phyloP scores from a whole-genome alignment of 2,888 invertebrate genomes.

The Pardosa pseudoannulata region DNA sequence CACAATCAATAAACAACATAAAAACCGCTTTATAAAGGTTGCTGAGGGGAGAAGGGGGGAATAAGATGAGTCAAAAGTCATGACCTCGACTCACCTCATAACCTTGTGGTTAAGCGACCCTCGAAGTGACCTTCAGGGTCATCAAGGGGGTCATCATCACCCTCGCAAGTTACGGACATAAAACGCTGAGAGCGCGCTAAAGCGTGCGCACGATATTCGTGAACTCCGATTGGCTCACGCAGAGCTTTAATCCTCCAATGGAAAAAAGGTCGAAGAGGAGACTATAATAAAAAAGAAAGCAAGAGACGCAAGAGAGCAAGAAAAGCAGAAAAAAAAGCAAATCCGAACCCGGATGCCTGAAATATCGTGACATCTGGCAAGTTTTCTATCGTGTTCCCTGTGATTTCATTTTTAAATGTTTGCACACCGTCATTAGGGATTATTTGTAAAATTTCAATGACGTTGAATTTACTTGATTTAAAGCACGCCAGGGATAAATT shows the following conservation, averaged over 20 bases:
- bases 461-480: too few species aligned
- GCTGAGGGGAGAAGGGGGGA: too few species aligned
- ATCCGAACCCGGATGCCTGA: neutral
- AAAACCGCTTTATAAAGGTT: neutral
- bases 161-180: neutral
- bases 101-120: neutral
- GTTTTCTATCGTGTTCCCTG: neutral
- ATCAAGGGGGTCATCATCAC: constrained; percentile 14
- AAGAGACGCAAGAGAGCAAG: too few species aligned
- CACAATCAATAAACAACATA: neutral
- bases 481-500: too few species aligned
- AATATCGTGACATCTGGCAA: neutral
- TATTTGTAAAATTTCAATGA: neutral
- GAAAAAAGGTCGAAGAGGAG: neutral
- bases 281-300: neutral
- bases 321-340: too few species aligned
- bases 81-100: neutral
- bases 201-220: constrained; percentile 13
- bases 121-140: neutral
- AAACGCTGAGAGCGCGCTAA: neutral
- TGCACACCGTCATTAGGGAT: neutral
- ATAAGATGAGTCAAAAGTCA: neutral
- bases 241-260: neutral
- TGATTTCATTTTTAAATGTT: neutral
- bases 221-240: neutral